Conservation (phyloP, 2,797 vertebrate genomes). For the Mormyrus hasselquistii region DNA sequence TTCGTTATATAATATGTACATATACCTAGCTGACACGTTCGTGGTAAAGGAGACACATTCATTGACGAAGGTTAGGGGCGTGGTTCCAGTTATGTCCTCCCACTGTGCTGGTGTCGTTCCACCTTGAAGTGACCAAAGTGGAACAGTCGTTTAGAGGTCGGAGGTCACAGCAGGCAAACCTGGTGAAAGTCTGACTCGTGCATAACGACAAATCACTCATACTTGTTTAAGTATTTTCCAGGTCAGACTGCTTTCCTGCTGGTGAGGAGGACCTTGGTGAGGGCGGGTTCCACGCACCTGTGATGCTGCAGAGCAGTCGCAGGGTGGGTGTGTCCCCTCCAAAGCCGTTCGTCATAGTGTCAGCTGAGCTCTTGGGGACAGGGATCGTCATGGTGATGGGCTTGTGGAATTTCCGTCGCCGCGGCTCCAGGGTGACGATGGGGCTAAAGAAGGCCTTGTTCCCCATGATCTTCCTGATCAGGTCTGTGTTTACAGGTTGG, state of each 20-base stretch:
- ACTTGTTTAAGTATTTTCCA: background rate
- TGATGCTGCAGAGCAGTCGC: conserved; percentile 92
- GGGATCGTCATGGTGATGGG: conserved; percentile 98
- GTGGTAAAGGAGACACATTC: conserved; percentile 98
- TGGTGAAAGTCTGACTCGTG: background rate
- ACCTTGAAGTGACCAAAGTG: conserved; percentile 57
- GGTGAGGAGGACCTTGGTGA: background rate
- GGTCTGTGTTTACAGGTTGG: conserved; percentile 79
- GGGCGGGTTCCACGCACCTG: conserved; percentile 62
- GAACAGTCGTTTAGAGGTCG: background rate
- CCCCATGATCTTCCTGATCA: conserved; percentile 87
- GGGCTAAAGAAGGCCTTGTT: conserved; percentile 96
- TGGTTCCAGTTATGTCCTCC: conserved; percentile 98
- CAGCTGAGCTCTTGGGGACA: conserved; percentile 79
- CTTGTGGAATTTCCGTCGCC: conserved; percentile 96
- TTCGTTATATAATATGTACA: background rate
- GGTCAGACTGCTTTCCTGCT: background rate
- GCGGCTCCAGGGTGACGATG: conserved; percentile 92
- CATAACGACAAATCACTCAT: background rate
- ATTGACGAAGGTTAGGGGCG: conserved; percentile 89
- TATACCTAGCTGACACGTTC: conserved; percentile 90
- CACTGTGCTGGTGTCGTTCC: conserved; percentile 96
- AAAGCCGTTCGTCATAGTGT: conserved; percentile 76
- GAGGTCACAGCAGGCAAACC: background rate
- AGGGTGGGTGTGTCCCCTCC: conserved; percentile 85